Percentiles rank a stretch among this genome's conserved stretches.
Evolutionary conservation across 2,113 vertebrate species (phyloP).

Genomic region (Bubo scandiacus): DNA sequence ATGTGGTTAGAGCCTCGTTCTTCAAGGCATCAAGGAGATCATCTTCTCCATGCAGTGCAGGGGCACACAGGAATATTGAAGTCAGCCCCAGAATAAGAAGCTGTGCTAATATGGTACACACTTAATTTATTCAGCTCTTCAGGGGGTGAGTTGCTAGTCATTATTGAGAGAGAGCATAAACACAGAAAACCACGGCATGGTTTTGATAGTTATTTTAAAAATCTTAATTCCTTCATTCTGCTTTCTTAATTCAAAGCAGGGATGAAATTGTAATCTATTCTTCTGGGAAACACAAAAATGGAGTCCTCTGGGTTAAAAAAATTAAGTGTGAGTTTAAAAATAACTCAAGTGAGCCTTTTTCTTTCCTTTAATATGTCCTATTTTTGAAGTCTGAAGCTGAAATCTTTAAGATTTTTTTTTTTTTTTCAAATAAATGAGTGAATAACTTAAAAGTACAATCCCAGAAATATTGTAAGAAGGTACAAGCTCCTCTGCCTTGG

Average conservation of each 20-base stretch:
- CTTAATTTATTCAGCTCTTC: constrained; percentile 44
- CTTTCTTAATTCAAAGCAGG: constrained; percentile 56
- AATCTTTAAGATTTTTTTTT: not conserved
- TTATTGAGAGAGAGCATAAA: constrained; percentile 27
- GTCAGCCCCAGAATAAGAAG: not conserved
- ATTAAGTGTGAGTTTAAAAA: constrained; percentile 30
- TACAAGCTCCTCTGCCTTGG: constrained; percentile 24
- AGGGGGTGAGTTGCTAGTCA: not conserved
- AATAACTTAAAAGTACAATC: constrained; percentile 29
- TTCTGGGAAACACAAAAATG: constrained; percentile 27
- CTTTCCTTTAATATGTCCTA: constrained; percentile 11
- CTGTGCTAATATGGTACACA: not conserved
- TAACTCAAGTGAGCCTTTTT: constrained; percentile 46
- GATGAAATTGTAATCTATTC: constrained; percentile 2
- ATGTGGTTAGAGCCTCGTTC: not conserved
- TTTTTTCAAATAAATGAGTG: constrained; percentile 8
- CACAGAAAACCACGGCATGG: not conserved
- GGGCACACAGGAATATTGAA: not conserved
- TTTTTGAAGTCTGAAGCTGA: constrained; percentile 34
- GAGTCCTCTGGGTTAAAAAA: constrained; percentile 46
- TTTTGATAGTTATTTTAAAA: constrained; percentile 25
- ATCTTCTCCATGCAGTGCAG: not conserved
- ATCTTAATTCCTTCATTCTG: constrained; percentile 44
- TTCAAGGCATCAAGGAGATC: not conserved
- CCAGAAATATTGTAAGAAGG: constrained; percentile 23